Conservation (phyloP, 2,113 vertebrate genomes). For the Engraulis encrasicolus region DNA sequence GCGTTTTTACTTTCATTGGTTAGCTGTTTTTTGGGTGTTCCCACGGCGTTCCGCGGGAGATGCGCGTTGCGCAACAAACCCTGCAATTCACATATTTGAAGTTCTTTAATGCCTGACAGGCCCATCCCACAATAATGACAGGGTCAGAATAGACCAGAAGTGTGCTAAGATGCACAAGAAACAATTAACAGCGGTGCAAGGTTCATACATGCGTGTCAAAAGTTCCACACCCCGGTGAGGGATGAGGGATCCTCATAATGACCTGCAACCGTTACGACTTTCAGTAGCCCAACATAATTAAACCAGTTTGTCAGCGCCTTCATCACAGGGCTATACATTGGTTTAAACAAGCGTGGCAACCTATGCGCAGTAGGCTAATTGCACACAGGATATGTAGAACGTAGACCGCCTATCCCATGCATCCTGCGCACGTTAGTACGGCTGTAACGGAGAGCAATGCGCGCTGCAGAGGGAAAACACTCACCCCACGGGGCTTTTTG, state of each 20-base stretch:
- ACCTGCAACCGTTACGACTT: neutral
- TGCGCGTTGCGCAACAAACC: neutral
- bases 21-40: neutral
- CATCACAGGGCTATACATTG: neutral
- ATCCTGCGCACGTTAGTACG: neutral
- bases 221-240: neutral
- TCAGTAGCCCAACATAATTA: neutral
- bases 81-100: neutral
- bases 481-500: slow-evolving; percentile 60
- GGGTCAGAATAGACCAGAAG: neutral
- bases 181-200: neutral
- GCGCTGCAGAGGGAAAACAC: slow-evolving; percentile 12
- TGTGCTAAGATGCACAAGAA: neutral
- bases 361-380: neutral
- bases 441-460: neutral
- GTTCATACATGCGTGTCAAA: neutral
- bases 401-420: neutral
- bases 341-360: no score
- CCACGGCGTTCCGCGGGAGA: neutral
- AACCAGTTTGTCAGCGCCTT: neutral
- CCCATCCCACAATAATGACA: neutral
- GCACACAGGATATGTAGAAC: neutral
- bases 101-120: slow-evolving; percentile 3
- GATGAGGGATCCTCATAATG: neutral
- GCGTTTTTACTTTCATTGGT: neutral